Evolutionary conservation across 2,113 vertebrate genomes (phyloP).

Genomic region (Pontoporia blainvillei): DNA sequence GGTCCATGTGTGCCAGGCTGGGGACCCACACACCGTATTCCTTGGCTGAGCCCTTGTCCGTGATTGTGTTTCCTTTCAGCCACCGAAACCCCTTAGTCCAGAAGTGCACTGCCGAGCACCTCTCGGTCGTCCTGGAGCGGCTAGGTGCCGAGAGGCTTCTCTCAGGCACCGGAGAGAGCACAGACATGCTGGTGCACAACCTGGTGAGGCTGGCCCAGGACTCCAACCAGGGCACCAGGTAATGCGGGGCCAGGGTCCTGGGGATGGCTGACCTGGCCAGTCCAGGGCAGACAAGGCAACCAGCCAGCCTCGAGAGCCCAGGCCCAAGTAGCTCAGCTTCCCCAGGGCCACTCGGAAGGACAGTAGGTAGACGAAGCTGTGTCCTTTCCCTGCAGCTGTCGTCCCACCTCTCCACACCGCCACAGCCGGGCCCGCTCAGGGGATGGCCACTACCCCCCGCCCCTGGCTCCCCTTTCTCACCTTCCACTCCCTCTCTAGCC

Average conservation of each 20-base stretch:
- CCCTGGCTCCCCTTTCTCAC: too few relatives aligned
- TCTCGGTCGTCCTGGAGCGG: slow-evolving; percentile 57
- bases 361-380: accelerated
- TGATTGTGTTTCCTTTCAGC: slow-evolving; percentile 54
- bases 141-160: slow-evolving; percentile 70
- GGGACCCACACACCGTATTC: accelerated
- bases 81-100: slow-evolving; percentile 71
- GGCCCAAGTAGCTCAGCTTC: not conserved
- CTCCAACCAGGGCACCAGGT: slow-evolving; percentile 81
- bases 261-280: not conserved
- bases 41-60: not conserved
- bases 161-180: slow-evolving; percentile 36
- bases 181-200: slow-evolving; percentile 29
- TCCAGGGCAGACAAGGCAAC: not conserved
- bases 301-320: not conserved
- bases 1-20: not conserved
- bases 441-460: not conserved
- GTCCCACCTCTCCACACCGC: accelerated
- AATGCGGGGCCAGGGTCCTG: not conserved
- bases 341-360: accelerated
- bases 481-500: not conserved
- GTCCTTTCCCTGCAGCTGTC: not conserved
- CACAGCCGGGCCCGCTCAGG: not conserved
- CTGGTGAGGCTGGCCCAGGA: slow-evolving; percentile 80
- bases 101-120: slow-evolving; percentile 73